Conservation (phyloP, 2,113 vertebrate species). For the Pterocles gutturalis region DNA sequence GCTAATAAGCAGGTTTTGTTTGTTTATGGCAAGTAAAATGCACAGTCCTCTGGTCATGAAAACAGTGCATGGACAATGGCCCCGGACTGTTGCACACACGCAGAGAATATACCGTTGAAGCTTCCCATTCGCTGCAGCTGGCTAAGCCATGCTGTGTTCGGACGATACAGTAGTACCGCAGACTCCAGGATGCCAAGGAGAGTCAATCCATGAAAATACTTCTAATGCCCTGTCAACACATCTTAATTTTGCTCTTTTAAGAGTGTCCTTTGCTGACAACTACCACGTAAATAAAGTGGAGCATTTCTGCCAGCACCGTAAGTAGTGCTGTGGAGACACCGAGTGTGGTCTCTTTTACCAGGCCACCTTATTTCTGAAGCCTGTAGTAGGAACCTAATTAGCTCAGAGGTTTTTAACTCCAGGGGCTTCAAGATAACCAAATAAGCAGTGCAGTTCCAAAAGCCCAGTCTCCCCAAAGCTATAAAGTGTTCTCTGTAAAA, state of each 20-base stretch:
- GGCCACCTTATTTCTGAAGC: background rate
- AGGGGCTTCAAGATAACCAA: background rate
- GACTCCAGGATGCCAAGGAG: background rate
- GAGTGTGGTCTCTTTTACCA: background rate
- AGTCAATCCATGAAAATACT: background rate
- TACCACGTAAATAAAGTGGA: background rate
- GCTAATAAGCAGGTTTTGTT: background rate
- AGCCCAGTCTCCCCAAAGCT: background rate
- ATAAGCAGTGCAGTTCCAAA: background rate
- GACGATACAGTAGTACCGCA: rapidly evolving
- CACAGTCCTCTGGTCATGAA: background rate
- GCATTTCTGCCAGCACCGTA: background rate
- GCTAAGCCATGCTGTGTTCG: background rate
- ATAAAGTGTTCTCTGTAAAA: background rate
- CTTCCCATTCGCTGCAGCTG: background rate
- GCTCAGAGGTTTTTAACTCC: background rate
- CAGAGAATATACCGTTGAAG: rapidly evolving
- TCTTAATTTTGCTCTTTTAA: conserved; percentile 2
- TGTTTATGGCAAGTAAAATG: background rate
- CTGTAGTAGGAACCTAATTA: background rate
- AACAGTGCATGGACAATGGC: rapidly evolving
- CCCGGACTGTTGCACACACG: background rate
- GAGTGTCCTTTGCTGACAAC: background rate
- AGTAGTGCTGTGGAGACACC: background rate
- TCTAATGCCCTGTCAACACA: background rate